These are phyloP conservation scores for Microctenopoma steveboyesi DNA, from an alignment of 2,797 vertebrate species.

Conservation along the genomic window DNA sequence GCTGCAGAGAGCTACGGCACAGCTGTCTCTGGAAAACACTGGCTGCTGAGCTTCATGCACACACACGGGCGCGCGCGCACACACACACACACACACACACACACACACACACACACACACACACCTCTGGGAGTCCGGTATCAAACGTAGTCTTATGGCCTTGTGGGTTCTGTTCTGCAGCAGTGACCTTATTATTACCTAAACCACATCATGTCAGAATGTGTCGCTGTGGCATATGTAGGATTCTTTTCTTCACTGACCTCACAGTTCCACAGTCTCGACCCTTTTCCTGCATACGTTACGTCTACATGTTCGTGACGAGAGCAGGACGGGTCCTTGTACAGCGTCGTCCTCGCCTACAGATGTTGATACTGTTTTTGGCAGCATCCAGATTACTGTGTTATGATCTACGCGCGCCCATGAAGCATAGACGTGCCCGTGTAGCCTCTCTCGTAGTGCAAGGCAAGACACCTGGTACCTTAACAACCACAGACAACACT, in stretches of 20 bases:
- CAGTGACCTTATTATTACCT: slow-evolving; percentile 3
- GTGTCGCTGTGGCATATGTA: background rate
- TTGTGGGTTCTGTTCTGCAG: slow-evolving; percentile 12
- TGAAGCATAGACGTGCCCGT: slow-evolving; percentile 20
- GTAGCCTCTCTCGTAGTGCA: slow-evolving; percentile 26
- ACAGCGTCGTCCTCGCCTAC: background rate
- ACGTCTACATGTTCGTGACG: background rate
- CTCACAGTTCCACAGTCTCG: slow-evolving; percentile 13
- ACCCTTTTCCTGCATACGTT: background rate
- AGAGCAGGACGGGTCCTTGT: background rate
- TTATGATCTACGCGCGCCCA: slow-evolving; percentile 6
- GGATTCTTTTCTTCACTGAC: slow-evolving; percentile 25
- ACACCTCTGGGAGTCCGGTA: slow-evolving; percentile 24
- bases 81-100: slow-evolving; percentile 18
- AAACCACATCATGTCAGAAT: slow-evolving; percentile 6
- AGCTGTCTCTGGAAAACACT: slow-evolving; percentile 91
- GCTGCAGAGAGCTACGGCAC: slow-evolving; percentile 91
- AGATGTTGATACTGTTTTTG: background rate
- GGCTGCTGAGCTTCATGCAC: slow-evolving; percentile 81
- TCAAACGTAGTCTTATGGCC: slow-evolving; percentile 20
- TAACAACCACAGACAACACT: slow-evolving; percentile 46
- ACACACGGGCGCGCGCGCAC: background rate
- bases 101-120: slow-evolving; percentile 21
- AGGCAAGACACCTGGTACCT: slow-evolving; percentile 16
- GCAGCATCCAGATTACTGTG: background rate